Evolutionary conservation across 2,888 invertebrate species (phyloP), one percentile per base, ranked within the genome.

Genomic region (Eupsilia transversa): DNA sequence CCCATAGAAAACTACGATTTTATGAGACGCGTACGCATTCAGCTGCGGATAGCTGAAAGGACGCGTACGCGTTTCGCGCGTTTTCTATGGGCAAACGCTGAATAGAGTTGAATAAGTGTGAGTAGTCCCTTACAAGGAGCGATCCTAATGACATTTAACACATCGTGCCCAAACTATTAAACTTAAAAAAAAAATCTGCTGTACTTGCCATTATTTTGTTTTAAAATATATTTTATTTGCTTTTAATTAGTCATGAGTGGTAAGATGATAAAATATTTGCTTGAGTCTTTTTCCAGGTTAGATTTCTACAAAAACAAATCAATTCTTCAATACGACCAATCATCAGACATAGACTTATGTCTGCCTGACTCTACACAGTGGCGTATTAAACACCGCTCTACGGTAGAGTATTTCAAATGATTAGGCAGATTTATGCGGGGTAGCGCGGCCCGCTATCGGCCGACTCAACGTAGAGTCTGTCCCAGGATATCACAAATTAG

Each of bases 341-440:
- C 75, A 75, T 82, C 77, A 72, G 67, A 63, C 67, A 6, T 46
- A 35, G 30, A 73, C 68, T 67, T 77, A 82, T 57, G 57, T 71
- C 84, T 74, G 77, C 72, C 70, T 59, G 74, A 23, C 70, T 6
- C 41, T 63, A 75, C 71, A 71, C 61, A 56, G 73, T 83, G 85
- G 82, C 84, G 85, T 89, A 90, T 90, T 90, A 89, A 87, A 89
- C 86, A 88, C 88, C 85, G 90, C 87, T 89, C 77, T 77, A 65
- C 66, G 76, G 76, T 72, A 49, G 80, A 84, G 92, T 92, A 93
- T 93, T 91, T 94, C 93, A 93, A 93, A 93, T 94, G 93, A 93
- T 94, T 94, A 94, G 90, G 90, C 88, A 92, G 93, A 94, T 94
- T 94, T 94, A 94, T 93, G 90, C 85, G 88, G 83, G 88, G 86